These are phyloP conservation scores for Rhorus exstirpatorius DNA, from an alignment of 2,888 invertebrate genomes.

Conservation along the genomic window DNA sequence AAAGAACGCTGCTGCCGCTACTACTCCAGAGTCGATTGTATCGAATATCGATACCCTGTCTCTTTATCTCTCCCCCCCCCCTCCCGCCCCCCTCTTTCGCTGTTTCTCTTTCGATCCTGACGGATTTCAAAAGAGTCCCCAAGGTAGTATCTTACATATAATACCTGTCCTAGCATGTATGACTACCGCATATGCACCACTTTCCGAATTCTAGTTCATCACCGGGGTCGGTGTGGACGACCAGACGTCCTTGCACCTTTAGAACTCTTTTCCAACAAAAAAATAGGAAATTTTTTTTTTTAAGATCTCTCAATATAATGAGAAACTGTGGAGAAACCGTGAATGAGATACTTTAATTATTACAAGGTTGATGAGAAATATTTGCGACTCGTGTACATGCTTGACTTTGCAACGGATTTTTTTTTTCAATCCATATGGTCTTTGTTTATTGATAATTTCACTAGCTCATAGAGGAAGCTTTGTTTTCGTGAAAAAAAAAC, in stretches of 20 bases:
- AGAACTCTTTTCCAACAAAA: neutral
- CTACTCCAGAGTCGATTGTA: constrained; percentile 72
- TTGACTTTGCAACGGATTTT: no score
- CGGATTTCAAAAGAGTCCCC: constrained; percentile 11
- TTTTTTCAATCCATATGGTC: no score
- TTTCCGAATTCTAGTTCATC: constrained; percentile 2
- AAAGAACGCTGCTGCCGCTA: constrained; percentile 60
- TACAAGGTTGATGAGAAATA: no score
- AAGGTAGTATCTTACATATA: constrained; percentile 18
- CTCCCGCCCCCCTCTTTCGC: neutral
- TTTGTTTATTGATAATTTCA: no score
- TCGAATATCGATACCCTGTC: constrained; percentile 63
- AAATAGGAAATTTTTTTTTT: neutral
- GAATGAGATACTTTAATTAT: no score
- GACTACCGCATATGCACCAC: constrained; percentile 17
- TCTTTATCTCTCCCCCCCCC: constrained; percentile 15
- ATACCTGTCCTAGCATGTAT: constrained; percentile 32
- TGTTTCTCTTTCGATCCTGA: constrained; percentile 18
- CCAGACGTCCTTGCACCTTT: neutral
- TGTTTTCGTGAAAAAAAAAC: no score
- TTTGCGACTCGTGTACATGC: no score
- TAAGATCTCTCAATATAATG: neutral
- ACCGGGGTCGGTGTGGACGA: no score
- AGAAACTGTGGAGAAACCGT: no score
- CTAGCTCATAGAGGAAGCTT: no score